Percentiles rank a stretch among this genome's conserved stretches.
phyloP scores from a whole-genome alignment of 2,113 vertebrate species.

The Corvus hawaiiensis region DNA sequence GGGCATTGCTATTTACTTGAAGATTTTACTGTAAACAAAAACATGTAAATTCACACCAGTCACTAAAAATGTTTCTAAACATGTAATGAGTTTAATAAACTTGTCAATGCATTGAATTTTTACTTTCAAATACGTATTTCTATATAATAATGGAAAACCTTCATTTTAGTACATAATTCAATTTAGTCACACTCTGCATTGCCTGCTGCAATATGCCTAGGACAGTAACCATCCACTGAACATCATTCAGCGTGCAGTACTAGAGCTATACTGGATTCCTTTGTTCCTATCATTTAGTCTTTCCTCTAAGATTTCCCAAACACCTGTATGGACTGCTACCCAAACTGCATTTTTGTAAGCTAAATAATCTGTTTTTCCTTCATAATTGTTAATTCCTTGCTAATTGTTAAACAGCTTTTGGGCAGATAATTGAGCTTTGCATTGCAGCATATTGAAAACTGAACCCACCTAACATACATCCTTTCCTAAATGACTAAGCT shows the following conservation, averaged over 20 bases:
- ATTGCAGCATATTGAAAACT: background rate
- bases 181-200: background rate
- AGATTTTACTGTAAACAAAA: background rate
- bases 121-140: background rate
- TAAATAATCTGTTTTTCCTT: background rate
- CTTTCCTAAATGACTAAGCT: background rate
- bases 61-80: background rate
- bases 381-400: background rate
- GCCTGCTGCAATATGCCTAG: background rate
- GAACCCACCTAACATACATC: background rate
- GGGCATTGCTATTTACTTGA: background rate
- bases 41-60: background rate
- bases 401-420: background rate
- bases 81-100: background rate
- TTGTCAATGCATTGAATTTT: background rate
- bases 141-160: background rate
- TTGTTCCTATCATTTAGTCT: background rate
- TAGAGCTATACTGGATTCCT: background rate
- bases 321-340: background rate
- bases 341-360: background rate
- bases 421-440: background rate
- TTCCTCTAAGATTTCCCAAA: background rate
- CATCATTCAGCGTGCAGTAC: background rate
- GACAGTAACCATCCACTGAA: background rate
- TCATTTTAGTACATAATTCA: background rate